phyloP scores from a whole-genome alignment of 2,113 vertebrate genomes.

The Microtus oregoni region DNA sequence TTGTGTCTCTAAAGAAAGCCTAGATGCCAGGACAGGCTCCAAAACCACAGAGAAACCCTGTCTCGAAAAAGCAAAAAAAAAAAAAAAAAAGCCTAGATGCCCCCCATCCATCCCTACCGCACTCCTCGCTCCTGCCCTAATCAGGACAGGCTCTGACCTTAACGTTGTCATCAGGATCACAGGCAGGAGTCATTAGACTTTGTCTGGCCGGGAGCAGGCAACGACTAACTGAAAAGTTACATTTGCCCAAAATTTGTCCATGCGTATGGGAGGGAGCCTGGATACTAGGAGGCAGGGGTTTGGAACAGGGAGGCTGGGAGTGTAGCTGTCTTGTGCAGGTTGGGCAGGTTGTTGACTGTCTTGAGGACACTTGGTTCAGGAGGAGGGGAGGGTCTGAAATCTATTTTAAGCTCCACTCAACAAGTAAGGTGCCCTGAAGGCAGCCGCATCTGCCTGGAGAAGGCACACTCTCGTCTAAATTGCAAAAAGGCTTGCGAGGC shows the following conservation, averaged over 20 bases:
- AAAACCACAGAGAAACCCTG: no score
- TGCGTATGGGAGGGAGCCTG: background rate
- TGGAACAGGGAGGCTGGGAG: background rate
- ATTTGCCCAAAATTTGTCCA: background rate
- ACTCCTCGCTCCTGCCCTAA: background rate
- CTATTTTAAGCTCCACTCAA: slow-evolving; percentile 1
- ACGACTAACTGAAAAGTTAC: background rate
- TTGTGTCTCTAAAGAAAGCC: slow-evolving; percentile 26
- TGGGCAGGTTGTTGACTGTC: slow-evolving; percentile 22
- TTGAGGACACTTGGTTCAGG: background rate
- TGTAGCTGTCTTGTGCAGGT: background rate
- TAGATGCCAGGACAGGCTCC: no score
- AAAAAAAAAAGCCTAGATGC: background rate
- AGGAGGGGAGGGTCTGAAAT: background rate
- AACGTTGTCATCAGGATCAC: slow-evolving; percentile 16
- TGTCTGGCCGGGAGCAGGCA: background rate
- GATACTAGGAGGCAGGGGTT: background rate
- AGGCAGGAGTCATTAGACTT: background rate
- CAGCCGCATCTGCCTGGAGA: background rate
- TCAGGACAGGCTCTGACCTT: background rate
- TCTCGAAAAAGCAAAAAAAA: no score
- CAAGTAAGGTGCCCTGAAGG: background rate
- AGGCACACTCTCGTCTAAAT: background rate
- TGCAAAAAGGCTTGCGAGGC: background rate
- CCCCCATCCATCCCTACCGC: no score